Conservation (phyloP, 2,797 vertebrate genomes). For the Macropodus opercularis region DNA sequence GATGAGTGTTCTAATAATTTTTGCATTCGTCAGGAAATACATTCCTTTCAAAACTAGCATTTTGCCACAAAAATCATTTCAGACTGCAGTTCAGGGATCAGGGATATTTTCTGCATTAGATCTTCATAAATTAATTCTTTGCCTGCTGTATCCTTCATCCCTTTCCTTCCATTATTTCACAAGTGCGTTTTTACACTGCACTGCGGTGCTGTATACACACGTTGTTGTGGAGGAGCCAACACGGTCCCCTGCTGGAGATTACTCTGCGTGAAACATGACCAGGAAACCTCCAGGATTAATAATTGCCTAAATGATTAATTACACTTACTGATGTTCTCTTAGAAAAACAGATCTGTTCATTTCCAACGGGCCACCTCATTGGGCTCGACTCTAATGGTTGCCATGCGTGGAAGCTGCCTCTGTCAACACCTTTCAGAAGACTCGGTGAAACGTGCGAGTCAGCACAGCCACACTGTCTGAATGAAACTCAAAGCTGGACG, state of each 20-base stretch:
- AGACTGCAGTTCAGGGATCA: conserved; percentile 4
- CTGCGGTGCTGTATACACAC: conserved; percentile 8
- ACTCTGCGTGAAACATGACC: conserved; percentile 44
- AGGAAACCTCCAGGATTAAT: conserved; percentile 58
- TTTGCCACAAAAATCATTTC: conserved; percentile 44
- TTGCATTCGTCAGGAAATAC: conserved; percentile 74
- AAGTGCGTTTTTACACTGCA: conserved; percentile 7
- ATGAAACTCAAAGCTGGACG: background rate
- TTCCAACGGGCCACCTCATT: conserved; percentile 60
- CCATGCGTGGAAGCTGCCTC: conserved; percentile 54
- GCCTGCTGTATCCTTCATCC: conserved; percentile 2
- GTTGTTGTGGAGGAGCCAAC: conserved; percentile 19
- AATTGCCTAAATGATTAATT: conserved; percentile 73
- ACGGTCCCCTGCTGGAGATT: conserved; percentile 27
- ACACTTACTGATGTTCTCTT: conserved; percentile 38
- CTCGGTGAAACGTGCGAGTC: conserved; percentile 2
- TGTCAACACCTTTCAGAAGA: conserved; percentile 54
- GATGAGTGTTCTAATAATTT: conserved; percentile 79
- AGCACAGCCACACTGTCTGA: background rate
- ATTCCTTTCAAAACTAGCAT: conserved; percentile 61
- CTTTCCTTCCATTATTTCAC: conserved; percentile 7
- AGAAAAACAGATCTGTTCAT: conserved; percentile 55
- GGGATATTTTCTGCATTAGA: conserved; percentile 10
- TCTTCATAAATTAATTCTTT: background rate
- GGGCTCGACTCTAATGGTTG: conserved; percentile 56